Percentiles rank a stretch among this genome's conserved stretches.
These are phyloP conservation scores for Myodes glareolus DNA, from an alignment of 2,113 vertebrate genomes.

Conservation along the genomic window DNA sequence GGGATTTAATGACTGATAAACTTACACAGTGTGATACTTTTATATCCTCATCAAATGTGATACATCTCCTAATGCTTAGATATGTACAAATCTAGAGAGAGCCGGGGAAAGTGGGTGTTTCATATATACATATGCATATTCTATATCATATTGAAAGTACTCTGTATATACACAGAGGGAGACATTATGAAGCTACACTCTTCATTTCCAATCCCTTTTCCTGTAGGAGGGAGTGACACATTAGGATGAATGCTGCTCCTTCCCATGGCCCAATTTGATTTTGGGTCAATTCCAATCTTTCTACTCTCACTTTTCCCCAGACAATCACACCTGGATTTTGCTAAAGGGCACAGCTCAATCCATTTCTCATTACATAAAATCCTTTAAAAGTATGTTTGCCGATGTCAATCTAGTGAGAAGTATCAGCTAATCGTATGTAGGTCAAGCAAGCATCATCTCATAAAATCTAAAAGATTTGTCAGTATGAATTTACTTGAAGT, in stretches of 20 bases:
- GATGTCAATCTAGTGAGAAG: not conserved
- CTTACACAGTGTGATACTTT: not conserved
- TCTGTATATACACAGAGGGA: not conserved
- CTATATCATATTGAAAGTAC: not conserved
- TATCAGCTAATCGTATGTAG: not conserved
- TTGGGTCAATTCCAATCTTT: not conserved
- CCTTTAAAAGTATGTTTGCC: not conserved
- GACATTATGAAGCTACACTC: not conserved
- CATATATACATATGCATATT: too few relatives aligned
- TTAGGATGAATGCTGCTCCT: not conserved
- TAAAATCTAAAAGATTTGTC: not conserved
- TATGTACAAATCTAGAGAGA: not conserved
- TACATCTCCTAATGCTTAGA: not conserved
- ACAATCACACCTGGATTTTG: not conserved
- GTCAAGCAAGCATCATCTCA: not conserved
- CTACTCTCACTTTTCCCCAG: not conserved
- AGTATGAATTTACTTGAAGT: not conserved
- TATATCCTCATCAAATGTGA: not conserved
- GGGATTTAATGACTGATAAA: not conserved
- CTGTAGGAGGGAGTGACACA: not conserved
- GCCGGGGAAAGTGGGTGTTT: not conserved
- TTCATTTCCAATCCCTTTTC: not conserved
- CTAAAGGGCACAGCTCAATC: not conserved
- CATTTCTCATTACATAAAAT: not conserved
- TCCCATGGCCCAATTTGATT: not conserved